Evolutionary conservation across 2,888 invertebrate genomes (phyloP).

Genomic region (Odontomyia ornata): DNA sequence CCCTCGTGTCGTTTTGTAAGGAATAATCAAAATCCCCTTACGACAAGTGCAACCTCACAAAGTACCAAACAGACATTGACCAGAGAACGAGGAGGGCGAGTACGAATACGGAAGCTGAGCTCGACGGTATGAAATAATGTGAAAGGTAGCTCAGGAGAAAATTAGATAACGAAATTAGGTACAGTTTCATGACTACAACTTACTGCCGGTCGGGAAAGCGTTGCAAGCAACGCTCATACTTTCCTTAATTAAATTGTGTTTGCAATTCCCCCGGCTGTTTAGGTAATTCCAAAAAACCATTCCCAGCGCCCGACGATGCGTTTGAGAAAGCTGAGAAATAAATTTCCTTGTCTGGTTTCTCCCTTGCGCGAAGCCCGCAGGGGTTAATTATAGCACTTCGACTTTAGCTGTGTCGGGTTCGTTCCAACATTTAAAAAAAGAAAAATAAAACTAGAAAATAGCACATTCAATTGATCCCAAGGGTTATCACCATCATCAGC

Average conservation of each 20-base stretch:
- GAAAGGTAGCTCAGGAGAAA: constrained; percentile 40
- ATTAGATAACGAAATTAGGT: constrained; percentile 44
- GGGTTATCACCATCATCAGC: constrained; percentile 28
- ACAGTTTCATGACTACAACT: constrained; percentile 34
- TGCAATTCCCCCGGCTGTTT: constrained; percentile 30
- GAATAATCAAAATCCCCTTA: constrained; percentile 40
- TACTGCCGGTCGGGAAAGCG: background rate
- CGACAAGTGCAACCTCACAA: constrained; percentile 32
- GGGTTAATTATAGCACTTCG: constrained; percentile 45
- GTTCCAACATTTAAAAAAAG: constrained; percentile 13
- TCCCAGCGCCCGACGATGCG: background rate
- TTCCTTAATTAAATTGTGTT: constrained; percentile 40
- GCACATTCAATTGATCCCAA: constrained; percentile 34
- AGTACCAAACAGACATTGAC: background rate
- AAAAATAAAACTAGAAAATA: background rate
- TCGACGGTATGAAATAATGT: background rate
- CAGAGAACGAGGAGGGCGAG: background rate
- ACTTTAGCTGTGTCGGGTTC: constrained; percentile 18
- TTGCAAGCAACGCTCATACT: constrained; percentile 25
- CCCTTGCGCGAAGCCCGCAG: constrained; percentile 30
- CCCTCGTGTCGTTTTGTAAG: constrained; percentile 18
- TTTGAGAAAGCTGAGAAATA: constrained; percentile 36
- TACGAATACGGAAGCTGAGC: background rate
- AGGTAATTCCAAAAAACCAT: constrained; percentile 8
- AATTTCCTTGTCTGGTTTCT: constrained; percentile 32